Conservation (phyloP, 2,797 vertebrate species). For the Molossus molossus region DNA sequence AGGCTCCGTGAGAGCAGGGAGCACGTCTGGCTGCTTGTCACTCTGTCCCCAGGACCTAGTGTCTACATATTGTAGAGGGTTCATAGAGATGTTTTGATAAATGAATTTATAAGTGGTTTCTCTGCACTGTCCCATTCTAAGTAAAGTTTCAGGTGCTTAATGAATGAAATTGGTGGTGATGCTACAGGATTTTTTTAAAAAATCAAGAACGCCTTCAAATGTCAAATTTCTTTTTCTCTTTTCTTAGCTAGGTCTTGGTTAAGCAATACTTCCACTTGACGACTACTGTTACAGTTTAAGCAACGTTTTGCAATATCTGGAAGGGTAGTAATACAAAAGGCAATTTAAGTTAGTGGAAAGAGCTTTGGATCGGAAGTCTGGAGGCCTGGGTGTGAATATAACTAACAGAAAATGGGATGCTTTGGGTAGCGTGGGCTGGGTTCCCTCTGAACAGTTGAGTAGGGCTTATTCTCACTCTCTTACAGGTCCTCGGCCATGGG, state of each 20-base stretch:
- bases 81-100: neutral
- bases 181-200: neutral
- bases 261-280: constrained; percentile 1
- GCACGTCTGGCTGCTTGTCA: neutral
- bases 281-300: neutral
- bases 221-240: neutral
- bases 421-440: neutral
- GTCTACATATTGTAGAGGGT: neutral
- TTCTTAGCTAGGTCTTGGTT: neutral
- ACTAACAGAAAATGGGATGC: neutral
- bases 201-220: neutral
- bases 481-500: neutral
- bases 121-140: neutral
- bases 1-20: neutral
- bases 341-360: neutral
- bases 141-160: neutral
- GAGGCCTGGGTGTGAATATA: neutral
- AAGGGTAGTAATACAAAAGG: neutral
- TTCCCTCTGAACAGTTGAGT: neutral
- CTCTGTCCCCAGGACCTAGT: neutral
- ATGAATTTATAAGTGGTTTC: neutral
- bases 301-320: neutral
- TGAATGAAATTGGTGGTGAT: neutral
- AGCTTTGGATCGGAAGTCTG: neutral
- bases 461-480: neutral